A percentile compares a stretch with the other conserved stretches of the same genome.
Conservation (phyloP, 2,888 invertebrate genomes). For the Eudemis profundana region DNA sequence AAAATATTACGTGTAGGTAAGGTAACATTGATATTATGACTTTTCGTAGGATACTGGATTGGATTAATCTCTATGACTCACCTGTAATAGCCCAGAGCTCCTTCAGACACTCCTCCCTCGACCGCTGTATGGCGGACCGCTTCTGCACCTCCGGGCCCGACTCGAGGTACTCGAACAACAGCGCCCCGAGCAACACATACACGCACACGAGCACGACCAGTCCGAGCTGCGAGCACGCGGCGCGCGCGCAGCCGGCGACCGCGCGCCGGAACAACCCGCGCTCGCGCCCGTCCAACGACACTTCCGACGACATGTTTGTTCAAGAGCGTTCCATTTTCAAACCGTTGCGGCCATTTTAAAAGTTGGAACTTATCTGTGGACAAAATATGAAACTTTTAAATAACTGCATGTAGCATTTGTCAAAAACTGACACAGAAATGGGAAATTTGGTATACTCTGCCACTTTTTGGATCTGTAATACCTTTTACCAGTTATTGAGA, state of each 20-base stretch:
- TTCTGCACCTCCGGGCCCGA: slow-evolving; percentile 88
- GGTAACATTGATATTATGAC: no score
- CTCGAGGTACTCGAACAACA: slow-evolving; percentile 78
- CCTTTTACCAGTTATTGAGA: no score
- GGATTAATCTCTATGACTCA: slow-evolving; percentile 77
- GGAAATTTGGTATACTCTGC: no score
- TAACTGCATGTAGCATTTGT: no score
- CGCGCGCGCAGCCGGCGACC: slow-evolving; percentile 75
- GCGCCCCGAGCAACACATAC: slow-evolving; percentile 71
- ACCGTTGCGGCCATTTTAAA: background rate
- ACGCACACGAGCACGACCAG: slow-evolving; percentile 87
- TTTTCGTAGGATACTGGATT: no score
- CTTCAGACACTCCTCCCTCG: slow-evolving; percentile 88
- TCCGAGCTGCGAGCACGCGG: slow-evolving; percentile 85
- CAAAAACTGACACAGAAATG: no score
- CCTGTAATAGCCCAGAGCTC: slow-evolving; percentile 93
- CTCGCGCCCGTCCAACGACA: slow-evolving; percentile 76
- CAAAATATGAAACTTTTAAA: no score
- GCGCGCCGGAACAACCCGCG: slow-evolving; percentile 66
- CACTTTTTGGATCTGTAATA: no score
- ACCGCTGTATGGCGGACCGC: slow-evolving; percentile 86
- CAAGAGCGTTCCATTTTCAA: slow-evolving; percentile 17
- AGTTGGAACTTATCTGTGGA: no score
- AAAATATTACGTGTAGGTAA: no score
- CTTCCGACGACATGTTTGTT: slow-evolving; percentile 75